Base-by-base conservation (phyloP, 2,113 vertebrate genomes). In the Platichthys stellatus region DNA sequence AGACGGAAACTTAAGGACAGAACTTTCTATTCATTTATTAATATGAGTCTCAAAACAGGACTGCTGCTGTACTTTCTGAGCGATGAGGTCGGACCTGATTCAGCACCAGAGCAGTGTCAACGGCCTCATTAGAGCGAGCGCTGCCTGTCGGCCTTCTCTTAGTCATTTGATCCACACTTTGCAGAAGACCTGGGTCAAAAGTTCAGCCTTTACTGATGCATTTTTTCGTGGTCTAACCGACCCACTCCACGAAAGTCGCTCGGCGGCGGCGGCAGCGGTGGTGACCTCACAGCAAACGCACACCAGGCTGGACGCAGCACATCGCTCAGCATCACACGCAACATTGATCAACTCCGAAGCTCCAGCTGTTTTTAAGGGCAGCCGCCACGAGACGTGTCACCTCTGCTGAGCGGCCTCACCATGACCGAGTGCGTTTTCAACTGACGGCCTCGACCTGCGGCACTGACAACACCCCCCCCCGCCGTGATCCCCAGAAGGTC, bases 301-400 rank as follows among this genome's bases (percentile, higher is more conserved):
- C 58, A 73, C 45, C 74, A 66, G 60, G 65, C 26, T 21, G 64
- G 31, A 43, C n/a, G 17, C 72, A 73, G 15, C 59, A 57, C 20
- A 68, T 75, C 72, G 69, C 35, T 54, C 45, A 45, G 63, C 75
- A 63, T 62, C 64, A n/a, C n/a, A n/a, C 23, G 47, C 64, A 40
- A 7, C 76, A 76, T 60, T 73, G 84, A 86, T 91, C 76, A 23
- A 26, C 59, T 18, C 20, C 35, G 43, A 65, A 58, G 72, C 76
- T 75, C 61, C 74, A 72, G 76, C 74, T 84, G n/a, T 62, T 81
- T 59, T 13, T 54, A 54, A 77, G 63, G 43, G 45, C 74, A 68
- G 74, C 53, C 21, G 45, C 57, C 63, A 74, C 49, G 70, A 78
- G 49, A 63, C 59, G 58, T 69, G 62, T 84, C 83, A 78, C 58